These are phyloP conservation scores for Lamellibrachia satsuma DNA, from an alignment of 2,888 invertebrate genomes.

Conservation along the genomic window DNA sequence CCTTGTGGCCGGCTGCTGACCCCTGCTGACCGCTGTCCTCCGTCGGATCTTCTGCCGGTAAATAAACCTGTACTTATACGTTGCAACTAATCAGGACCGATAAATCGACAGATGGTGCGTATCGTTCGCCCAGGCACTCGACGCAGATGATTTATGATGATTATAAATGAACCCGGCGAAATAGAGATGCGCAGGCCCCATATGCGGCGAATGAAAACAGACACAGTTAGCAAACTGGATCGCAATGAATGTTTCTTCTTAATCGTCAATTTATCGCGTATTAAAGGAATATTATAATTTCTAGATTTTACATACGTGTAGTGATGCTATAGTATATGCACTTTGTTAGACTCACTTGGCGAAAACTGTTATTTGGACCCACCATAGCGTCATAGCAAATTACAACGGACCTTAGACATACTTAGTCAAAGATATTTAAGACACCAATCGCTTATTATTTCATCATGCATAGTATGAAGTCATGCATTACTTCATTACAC, in stretches of 20 bases:
- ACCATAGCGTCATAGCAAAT: too few relatives aligned
- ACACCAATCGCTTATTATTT: too few relatives aligned
- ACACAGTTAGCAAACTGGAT: neutral
- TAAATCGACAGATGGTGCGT: conserved; percentile 13
- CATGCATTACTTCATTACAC: neutral
- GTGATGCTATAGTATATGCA: too few relatives aligned
- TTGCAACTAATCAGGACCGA: neutral
- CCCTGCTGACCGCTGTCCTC: neutral
- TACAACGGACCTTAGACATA: too few relatives aligned
- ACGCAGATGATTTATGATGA: neutral
- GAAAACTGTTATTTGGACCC: too few relatives aligned
- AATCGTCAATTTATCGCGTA: neutral
- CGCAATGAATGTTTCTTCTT: neutral
- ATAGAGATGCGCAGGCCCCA: neutral
- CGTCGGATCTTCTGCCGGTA: neutral
- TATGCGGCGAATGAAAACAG: neutral
- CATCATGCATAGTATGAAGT: too few relatives aligned
- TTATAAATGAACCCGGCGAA: neutral
- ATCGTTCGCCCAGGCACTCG: conserved; percentile 17
- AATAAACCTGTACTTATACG: neutral
- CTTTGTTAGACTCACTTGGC: too few relatives aligned
- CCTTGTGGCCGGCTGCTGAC: conserved; percentile 1
- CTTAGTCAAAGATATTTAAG: too few relatives aligned
- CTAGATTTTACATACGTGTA: too few relatives aligned
- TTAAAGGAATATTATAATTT: neutral